Evolutionary conservation across 2,888 invertebrate species (phyloP), one percentile per base, ranked within the genome.

Genomic region (Criorhina ranunculi): DNA sequence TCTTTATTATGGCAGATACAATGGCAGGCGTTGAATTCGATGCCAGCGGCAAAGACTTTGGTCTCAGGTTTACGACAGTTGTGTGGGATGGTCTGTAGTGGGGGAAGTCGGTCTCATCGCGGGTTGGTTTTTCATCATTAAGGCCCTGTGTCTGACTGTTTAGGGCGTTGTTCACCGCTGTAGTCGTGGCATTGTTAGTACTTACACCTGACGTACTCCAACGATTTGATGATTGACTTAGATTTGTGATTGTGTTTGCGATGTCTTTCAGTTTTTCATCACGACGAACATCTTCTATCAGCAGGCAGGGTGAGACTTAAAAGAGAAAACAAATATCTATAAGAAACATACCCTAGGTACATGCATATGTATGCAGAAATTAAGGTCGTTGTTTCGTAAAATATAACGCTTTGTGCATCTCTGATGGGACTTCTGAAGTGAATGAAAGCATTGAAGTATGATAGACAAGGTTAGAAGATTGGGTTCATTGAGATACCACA

Each of bases 201-300:
- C 92, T 93, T 24, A 85, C 80, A 35, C 57, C 44, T n/a, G 85
- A 80, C 8, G 80, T 80, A 55, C 85, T 93, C 85, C 94, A 92
- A 1, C 91, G 94, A 92, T 87, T 91, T 78, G 90, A 90, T 83
- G 90, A 89, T 86, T 92, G 92, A 90, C 91, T 91, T 88, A 96
- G 95, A 88, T 95, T 93, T 9, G 96, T 96, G 87, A 96, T 93
- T 15, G 96, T 96, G 62, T 96, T 96, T 2, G 96, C 96, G 88
- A 97, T 96, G 90, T 96, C 96, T 87, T 96, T 94, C 86, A 96
- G 93, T 89, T 96, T 95, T 89, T 96, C 96, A 89, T 95, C 94
- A 29, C 95, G 93, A 80, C 94, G 93, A 59, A 90, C 91, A 78
- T 92, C 91, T 87, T 92, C 92, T 75, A 92, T 92, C 49, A 91